Percentiles rank a stretch among this genome's conserved stretches.
Conservation (phyloP, 2,888 invertebrate species). For the Drosophila niveifrons region DNA sequence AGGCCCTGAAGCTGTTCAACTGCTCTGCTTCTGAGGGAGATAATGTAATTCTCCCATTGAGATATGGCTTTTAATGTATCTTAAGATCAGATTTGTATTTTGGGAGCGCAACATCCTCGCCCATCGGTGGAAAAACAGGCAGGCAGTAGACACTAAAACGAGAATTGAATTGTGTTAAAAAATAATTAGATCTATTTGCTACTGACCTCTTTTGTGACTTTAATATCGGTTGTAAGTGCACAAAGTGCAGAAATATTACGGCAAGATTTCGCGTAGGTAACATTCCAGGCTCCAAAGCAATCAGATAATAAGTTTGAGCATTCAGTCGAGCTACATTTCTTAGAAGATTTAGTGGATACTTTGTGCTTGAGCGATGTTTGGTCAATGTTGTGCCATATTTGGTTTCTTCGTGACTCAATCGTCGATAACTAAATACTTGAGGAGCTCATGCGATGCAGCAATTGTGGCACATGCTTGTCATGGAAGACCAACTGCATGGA, state of each 20-base stretch:
- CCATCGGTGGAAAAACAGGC: constrained; percentile 33
- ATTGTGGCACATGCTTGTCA: constrained; percentile 18
- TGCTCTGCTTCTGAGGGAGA: not conserved
- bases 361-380: not conserved
- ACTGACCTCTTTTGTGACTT: constrained; percentile 33
- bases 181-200: not conserved
- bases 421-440: not conserved
- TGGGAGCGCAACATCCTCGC: constrained; percentile 7
- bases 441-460: not conserved
- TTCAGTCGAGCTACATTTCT: constrained; percentile 54
- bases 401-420: not conserved
- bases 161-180: not conserved
- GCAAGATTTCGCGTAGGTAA: constrained; percentile 38
- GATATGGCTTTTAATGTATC: not conserved
- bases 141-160: constrained; percentile 48
- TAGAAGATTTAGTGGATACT: constrained; percentile 46
- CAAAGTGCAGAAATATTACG: constrained; percentile 26
- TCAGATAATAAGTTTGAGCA: constrained; percentile 42
- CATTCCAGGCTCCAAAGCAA: constrained; percentile 37
- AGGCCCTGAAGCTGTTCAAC: not conserved
- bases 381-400: not conserved
- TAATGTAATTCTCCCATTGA: not conserved
- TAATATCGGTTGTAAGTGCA: not conserved
- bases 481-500: constrained; percentile 51
- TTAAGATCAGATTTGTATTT: constrained; percentile 37